Evolutionary conservation across 2,797 vertebrate species (phyloP).

Genomic region (Pteropus rufus): DNA sequence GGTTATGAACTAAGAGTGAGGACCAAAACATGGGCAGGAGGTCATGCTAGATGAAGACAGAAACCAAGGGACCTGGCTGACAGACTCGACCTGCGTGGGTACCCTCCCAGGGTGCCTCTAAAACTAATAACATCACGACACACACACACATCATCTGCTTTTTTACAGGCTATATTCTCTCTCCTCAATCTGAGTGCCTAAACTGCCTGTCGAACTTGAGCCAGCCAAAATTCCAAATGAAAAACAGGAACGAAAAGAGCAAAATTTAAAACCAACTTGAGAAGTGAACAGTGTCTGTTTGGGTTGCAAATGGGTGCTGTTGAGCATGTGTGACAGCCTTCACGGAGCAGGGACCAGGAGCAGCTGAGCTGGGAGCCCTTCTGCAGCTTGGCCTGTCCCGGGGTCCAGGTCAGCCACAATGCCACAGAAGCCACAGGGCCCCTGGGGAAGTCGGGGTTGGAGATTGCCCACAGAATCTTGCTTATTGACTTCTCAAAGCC

Average conservation of each 20-base stretch:
- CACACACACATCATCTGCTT: slow-evolving; percentile 22
- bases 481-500: slow-evolving; percentile 51
- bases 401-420: not conserved
- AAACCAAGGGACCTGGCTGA: not conserved
- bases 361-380: slow-evolving; percentile 12
- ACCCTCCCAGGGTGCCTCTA: not conserved
- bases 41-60: not conserved
- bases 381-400: not conserved
- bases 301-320: slow-evolving; percentile 61
- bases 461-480: slow-evolving; percentile 29
- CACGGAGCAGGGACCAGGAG: not conserved
- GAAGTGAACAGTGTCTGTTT: slow-evolving; percentile 68
- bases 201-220: slow-evolving; percentile 68
- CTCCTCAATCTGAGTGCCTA: slow-evolving; percentile 50
- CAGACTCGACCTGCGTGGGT: not conserved
- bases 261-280: slow-evolving; percentile 73
- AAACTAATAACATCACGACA: not conserved
- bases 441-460: not conserved
- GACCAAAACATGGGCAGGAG: not conserved
- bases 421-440: not conserved
- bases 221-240: slow-evolving; percentile 72
- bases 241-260: slow-evolving; percentile 74
- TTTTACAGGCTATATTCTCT: slow-evolving; percentile 55
- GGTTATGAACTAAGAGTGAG: not conserved
- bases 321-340: slow-evolving; percentile 17